Conservation (phyloP, 2,888 invertebrate genomes). For the Carabus problematicus region DNA sequence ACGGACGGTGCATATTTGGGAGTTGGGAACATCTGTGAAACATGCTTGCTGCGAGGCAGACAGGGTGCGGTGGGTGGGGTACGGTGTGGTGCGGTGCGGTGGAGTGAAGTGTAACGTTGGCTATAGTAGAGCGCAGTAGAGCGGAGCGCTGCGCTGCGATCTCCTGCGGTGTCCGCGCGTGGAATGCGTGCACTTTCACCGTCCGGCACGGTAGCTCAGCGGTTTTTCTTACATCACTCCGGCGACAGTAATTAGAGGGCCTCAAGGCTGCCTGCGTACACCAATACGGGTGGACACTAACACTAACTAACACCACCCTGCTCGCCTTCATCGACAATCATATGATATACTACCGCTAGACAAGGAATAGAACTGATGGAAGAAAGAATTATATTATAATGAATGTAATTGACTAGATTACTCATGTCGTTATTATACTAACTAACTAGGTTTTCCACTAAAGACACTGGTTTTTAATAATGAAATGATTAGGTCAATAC, state of each 20-base stretch:
- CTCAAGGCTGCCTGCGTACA: constrained; percentile 2
- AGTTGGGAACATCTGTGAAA: background rate
- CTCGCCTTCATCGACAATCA: no score
- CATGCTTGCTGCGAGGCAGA: background rate
- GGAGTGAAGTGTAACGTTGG: background rate
- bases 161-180: constrained; percentile 8
- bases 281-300: no score
- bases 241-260: constrained; percentile 11
- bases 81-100: background rate
- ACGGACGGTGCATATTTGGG: constrained; percentile 1
- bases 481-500: no score
- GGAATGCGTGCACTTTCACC: constrained; percentile 36
- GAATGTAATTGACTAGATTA: no score
- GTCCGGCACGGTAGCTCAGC: background rate
- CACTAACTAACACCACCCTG: no score
- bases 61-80: background rate
- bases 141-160: constrained; percentile 3
- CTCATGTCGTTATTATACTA: no score
- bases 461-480: no score
- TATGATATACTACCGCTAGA: no score
- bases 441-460: no score
- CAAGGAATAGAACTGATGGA: no score
- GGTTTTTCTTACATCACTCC: constrained; percentile 1
- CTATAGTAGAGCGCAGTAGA: background rate
- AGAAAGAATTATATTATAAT: no score